phyloP scores from a whole-genome alignment of 1,140 invertebrate genomes.

The Callitettix versicolor region DNA sequence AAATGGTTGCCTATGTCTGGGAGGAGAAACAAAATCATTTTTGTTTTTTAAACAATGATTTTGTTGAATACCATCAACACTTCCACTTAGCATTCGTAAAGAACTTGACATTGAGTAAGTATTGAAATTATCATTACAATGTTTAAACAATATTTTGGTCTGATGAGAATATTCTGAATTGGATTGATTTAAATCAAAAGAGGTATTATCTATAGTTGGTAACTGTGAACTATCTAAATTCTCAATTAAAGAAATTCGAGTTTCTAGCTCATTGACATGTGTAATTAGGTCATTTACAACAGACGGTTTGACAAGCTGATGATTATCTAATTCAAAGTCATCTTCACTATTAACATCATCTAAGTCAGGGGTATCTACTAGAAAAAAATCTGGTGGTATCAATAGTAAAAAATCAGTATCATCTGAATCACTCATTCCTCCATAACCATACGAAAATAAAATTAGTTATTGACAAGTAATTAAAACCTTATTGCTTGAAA shows the following conservation, averaged over 20 bases:
- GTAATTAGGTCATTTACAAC: slow-evolving; percentile 20
- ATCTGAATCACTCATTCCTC: slow-evolving; percentile 68
- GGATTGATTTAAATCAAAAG: too few species aligned
- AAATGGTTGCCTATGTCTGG: not conserved
- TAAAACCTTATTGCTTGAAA: too few species aligned
- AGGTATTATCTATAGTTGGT: too few species aligned
- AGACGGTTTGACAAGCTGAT: not conserved
- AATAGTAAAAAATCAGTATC: slow-evolving; percentile 67
- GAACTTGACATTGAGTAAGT: too few species aligned
- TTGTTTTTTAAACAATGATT: too few species aligned
- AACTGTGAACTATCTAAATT: slow-evolving; percentile 14
- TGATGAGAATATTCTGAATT: too few species aligned
- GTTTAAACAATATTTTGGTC: too few species aligned
- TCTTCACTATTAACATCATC: slow-evolving; percentile 28
- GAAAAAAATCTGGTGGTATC: slow-evolving; percentile 63
- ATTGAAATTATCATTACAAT: too few species aligned
- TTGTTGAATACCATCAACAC: too few species aligned
- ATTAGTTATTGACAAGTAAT: too few species aligned
- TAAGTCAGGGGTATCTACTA: slow-evolving; percentile 39
- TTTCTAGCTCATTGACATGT: slow-evolving; percentile 23
- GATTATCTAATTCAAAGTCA: not conserved
- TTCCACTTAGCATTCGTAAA: too few species aligned
- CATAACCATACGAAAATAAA: not conserved
- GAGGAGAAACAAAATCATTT: not conserved
- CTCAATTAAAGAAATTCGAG: slow-evolving; percentile 22